Percentiles rank a stretch among this genome's conserved stretches.
phyloP scores from a whole-genome alignment of 2,888 invertebrate genomes.

The Caenorhabditis zanzibari region DNA sequence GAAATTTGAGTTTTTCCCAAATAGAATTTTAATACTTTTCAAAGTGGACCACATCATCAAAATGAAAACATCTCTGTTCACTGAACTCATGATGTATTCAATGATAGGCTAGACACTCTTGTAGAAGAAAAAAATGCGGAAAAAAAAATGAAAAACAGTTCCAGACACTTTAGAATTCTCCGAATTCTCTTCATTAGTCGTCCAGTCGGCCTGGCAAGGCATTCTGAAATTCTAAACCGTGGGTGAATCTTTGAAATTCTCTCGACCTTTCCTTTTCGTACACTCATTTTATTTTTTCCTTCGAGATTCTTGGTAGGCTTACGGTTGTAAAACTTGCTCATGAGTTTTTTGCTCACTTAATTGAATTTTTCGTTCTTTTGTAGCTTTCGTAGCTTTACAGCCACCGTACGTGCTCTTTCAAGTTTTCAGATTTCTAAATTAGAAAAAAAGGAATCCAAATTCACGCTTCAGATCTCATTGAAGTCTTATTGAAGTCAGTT shows the following conservation, averaged over 20 bases:
- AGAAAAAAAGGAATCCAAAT: slow-evolving; percentile 3
- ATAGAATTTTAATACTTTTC: slow-evolving; percentile 6
- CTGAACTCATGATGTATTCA: slow-evolving; percentile 10
- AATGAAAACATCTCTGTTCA: not conserved
- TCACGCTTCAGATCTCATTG: slow-evolving; percentile 26
- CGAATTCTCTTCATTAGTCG: slow-evolving; percentile 30
- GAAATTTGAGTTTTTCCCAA: slow-evolving; percentile 1
- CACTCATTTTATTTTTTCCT: slow-evolving; percentile 17
- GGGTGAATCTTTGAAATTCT: slow-evolving; percentile 33
- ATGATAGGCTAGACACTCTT: not conserved
- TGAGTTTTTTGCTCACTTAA: not conserved
- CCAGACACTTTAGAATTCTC: slow-evolving; percentile 24
- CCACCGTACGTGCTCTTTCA: slow-evolving; percentile 15
- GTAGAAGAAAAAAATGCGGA: not conserved
- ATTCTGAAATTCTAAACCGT: slow-evolving; percentile 58
- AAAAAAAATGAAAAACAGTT: slow-evolving; percentile 11
- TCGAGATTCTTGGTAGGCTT: not conserved
- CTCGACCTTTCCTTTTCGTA: slow-evolving; percentile 35
- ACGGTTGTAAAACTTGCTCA: slow-evolving; percentile 36
- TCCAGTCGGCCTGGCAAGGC: slow-evolving; percentile 3
- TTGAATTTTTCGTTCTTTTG: not conserved
- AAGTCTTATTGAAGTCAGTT: slow-evolving; percentile 4
- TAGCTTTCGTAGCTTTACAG: slow-evolving; percentile 29
- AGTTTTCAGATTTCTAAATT: slow-evolving; percentile 6
- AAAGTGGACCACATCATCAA: not conserved